Evolutionary conservation across 1,140 invertebrate genomes (phyloP), one percentile per base, ranked within the genome.

Genomic region (Cryptotermes secundus): DNA sequence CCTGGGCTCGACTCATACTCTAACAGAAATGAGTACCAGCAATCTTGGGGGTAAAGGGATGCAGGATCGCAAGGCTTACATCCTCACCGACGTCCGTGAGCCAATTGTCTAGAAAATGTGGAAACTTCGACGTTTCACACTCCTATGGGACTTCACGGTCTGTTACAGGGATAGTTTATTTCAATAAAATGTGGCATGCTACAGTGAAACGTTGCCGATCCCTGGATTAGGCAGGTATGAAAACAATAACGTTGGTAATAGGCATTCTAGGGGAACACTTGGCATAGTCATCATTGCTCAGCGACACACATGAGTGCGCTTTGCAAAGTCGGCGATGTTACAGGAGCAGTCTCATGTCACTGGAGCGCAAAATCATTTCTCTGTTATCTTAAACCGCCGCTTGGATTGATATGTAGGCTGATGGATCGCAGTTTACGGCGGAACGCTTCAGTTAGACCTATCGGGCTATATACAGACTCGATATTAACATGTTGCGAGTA

Each of bases 301-400:
- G n/a, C n/a, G 59, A 31, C 59, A 72, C 59, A 72, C 59, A 72
- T 72, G 59, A 26, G 26, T 16, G 59, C 59, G 26, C 59, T 10
- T n/a, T 72, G 59, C 59, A 26, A 31, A 72, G 59, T 72, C 59
- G 59, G 59, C n/a, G 4, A 31, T n/a, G 59, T 72, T 72, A 72
- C 26, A 26, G 59, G 59, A 26, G n/a, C n/a, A 31, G 4, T n/a
- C 59, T n/a, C 59, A 9, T 16, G 2, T 72, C 59, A 31, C 26
- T 72, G 59, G 59, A 31, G 59, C 2, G 59, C n/a, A 14, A 65
- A 72, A 72, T 31, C 59, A 72, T 72, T 31, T n/a, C 59, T 72
- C 59, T 72, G n/a, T 72, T 72, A 72, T 72, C 59, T 72, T 72
- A 72, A 72, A 72, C n/a, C 26, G 59, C 59, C 26, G 59, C 59